Percentiles rank a stretch among this genome's conserved stretches.
These are phyloP conservation scores for Ceratoteleas bidentatus DNA, from an alignment of 1,140 invertebrate genomes.

Conservation along the genomic window DNA sequence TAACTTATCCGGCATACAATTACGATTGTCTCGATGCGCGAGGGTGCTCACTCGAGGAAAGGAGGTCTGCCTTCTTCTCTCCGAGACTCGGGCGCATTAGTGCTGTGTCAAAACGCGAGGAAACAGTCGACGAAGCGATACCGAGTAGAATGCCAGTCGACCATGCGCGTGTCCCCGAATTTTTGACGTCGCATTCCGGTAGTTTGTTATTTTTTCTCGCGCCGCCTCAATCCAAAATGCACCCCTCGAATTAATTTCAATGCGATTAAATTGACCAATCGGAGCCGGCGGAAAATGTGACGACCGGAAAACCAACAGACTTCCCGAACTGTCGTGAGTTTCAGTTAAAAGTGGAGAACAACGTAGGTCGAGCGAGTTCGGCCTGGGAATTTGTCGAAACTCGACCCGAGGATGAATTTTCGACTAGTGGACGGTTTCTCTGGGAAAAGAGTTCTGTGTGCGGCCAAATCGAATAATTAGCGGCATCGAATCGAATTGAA, in stretches of 20 bases:
- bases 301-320: too few relatives aligned
- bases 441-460: too few relatives aligned
- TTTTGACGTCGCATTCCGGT: slow-evolving; percentile 16
- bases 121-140: slow-evolving; percentile 49
- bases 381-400: too few relatives aligned
- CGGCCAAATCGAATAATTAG: slow-evolving; percentile 15
- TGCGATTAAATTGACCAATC: too few relatives aligned
- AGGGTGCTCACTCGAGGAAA: slow-evolving; percentile 42
- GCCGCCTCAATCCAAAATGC: too few relatives aligned
- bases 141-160: slow-evolving; percentile 41
- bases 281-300: too few relatives aligned
- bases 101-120: slow-evolving; percentile 25
- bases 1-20: too few relatives aligned
- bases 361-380: too few relatives aligned
- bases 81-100: slow-evolving; percentile 24
- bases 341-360: too few relatives aligned
- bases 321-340: too few relatives aligned
- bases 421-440: not conserved
- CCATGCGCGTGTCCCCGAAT: slow-evolving; percentile 19
- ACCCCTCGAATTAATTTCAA: too few relatives aligned
- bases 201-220: slow-evolving; percentile 14
- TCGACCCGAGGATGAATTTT: not conserved
- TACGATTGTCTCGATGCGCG: not conserved
- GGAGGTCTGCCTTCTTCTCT: slow-evolving; percentile 51
- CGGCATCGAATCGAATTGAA: slow-evolving; percentile 19